These are phyloP conservation scores for Chymomyza procnemis DNA, from an alignment of 2,888 invertebrate genomes.

Conservation along the genomic window DNA sequence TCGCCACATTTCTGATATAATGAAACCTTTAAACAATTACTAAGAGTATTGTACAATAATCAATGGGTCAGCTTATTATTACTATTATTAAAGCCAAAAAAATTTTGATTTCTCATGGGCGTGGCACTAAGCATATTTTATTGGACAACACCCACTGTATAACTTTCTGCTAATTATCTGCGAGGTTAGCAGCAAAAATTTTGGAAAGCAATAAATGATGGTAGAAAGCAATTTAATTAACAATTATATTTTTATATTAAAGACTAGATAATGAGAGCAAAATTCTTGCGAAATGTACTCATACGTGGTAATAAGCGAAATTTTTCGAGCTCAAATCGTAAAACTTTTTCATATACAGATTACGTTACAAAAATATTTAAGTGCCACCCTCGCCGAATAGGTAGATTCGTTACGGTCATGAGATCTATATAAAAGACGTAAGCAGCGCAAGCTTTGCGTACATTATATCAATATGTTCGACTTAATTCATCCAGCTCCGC, in stretches of 20 bases:
- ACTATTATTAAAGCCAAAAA: neutral
- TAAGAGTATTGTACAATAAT: neutral
- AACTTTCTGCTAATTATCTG: neutral
- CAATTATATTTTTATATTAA: no score
- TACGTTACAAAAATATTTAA: no score
- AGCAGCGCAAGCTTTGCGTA: neutral
- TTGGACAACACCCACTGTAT: neutral
- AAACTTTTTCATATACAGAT: no score
- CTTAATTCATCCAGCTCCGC: slow-evolving; percentile 44
- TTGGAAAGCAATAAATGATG: neutral
- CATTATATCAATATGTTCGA: slow-evolving; percentile 23
- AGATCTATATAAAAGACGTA: neutral
- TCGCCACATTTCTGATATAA: neutral
- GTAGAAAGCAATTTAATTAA: no score
- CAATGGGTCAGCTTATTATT: neutral
- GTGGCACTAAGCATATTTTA: neutral
- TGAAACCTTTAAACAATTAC: neutral
- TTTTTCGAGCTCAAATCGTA: no score
- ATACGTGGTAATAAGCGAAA: no score
- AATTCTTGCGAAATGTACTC: no score
- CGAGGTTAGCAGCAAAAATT: neutral
- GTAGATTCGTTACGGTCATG: neutral
- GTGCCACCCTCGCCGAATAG: neutral
- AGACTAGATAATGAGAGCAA: no score
- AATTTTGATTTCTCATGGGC: neutral